phyloP scores from a whole-genome alignment of 2,797 vertebrate genomes.

The Melopsittacus undulatus region DNA sequence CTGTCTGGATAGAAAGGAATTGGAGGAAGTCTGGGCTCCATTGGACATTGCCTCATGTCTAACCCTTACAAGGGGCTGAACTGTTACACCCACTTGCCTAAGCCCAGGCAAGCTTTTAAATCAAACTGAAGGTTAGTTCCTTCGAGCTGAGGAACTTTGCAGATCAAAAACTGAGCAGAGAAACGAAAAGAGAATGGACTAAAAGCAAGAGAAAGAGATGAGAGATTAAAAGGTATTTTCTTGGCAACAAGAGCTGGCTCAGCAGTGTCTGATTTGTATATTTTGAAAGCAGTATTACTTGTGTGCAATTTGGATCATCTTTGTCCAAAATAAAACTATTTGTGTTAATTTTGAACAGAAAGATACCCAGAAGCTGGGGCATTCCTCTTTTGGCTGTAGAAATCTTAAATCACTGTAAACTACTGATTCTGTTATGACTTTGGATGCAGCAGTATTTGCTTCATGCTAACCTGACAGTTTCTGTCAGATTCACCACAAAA shows the following conservation, averaged over 20 bases:
- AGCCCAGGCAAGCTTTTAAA: constrained; percentile 9
- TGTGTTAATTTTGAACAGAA: neutral
- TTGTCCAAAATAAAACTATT: neutral
- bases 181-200: neutral
- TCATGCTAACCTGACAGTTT: neutral
- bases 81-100: neutral
- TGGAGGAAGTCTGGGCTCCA: neutral
- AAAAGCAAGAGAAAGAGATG: constrained; percentile 1
- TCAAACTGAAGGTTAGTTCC: neutral
- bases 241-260: neutral
- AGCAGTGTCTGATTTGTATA: neutral
- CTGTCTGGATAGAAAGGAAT: neutral
- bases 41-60: neutral
- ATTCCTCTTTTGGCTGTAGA: neutral
- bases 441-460: neutral
- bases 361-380: neutral
- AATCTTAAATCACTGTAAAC: neutral
- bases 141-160: neutral
- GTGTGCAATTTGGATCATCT: neutral
- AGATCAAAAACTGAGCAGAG: neutral
- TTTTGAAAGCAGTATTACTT: constrained; percentile 9
- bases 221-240: neutral
- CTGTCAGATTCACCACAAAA: neutral
- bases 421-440: neutral
- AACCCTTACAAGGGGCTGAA: neutral